Conservation (phyloP, 2,797 vertebrate species). For the Acipenser ruthenus region DNA sequence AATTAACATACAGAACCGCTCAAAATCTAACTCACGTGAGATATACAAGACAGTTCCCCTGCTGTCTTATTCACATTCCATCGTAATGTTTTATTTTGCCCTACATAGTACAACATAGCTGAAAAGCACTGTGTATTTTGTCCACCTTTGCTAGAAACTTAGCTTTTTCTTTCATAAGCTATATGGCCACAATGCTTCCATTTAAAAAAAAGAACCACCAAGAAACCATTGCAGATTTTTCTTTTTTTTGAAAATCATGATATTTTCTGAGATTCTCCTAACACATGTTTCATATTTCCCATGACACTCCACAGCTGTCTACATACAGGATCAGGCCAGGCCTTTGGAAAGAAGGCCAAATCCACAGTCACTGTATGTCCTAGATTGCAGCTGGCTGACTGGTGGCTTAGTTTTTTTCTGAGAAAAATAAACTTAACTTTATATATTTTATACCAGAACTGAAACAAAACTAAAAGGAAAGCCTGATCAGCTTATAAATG, state of each 20-base stretch:
- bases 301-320: slow-evolving; percentile 6
- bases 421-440: slow-evolving; percentile 41
- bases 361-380: not conserved
- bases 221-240: slow-evolving; percentile 4
- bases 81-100: slow-evolving; percentile 6
- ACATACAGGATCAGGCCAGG: slow-evolving; percentile 4
- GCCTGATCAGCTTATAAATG: slow-evolving; percentile 27
- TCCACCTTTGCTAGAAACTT: no score
- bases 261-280: slow-evolving; percentile 16
- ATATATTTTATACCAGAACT: slow-evolving; percentile 53
- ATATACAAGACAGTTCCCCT: not conserved
- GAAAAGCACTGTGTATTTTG: no score
- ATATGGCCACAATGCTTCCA: no score
- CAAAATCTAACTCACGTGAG: not conserved
- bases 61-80: not conserved
- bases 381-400: not conserved
- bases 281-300: slow-evolving; percentile 18
- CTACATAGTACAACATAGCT: no score
- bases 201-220: not conserved
- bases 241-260: slow-evolving; percentile 6
- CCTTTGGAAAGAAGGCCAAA: not conserved
- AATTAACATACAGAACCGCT: not conserved
- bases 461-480: slow-evolving; percentile 31
- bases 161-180: no score
- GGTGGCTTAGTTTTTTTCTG: not conserved